Base-by-base conservation (phyloP, 1,140 invertebrate genomes). In the Nasonia vitripennis region DNA sequence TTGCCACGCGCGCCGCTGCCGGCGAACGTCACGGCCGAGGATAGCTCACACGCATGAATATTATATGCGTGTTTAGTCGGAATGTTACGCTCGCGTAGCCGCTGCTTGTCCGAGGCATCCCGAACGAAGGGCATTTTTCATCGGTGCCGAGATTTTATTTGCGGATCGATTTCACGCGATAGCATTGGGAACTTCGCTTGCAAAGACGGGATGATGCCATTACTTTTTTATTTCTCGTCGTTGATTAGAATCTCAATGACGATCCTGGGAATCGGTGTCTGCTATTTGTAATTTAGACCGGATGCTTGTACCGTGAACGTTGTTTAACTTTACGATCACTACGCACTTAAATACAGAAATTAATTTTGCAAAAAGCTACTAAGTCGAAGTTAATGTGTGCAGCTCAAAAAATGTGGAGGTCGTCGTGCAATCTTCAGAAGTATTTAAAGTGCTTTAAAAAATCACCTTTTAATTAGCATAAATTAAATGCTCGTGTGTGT, bases 391-490 rank as follows among this genome's bases (percentile, higher is more conserved):
- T 4, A 37, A 37, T 11, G 41, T 10, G 9, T 9, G 10, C 41
- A 45, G 34, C 5, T 37, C 10, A 45, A 45, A 45, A 45, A 10
- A 11, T 45, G 34, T 68, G 20, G 31, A 81, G 68, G 55, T 71
- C 31, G 34, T 68, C 31, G n/a, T 68, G 3, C 17, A 10, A 70
- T 71, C 17, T 67, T 45, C 0, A 62, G 68, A 88, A 85, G 85
- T 87, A 88, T 78, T 90, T 91, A 89, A 87, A 90, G 89, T 91
- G 89, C 78, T 87, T 87, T 87, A 88, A 87, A 89, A 89, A 86
- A 89, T 88, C 87, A 88, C 75, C 71, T 79, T 78, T 71, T 79
- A 86, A 91, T 91, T 90, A 91, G 89, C 88, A 89, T 88, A 88
- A 91, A 91, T 91, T 91, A 91, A 87, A 85, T 80, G 67, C 68